A percentile compares a stretch with the other conserved stretches of the same genome.
Conservation (phyloP, 1,140 invertebrate species). For the Apis cerana region DNA sequence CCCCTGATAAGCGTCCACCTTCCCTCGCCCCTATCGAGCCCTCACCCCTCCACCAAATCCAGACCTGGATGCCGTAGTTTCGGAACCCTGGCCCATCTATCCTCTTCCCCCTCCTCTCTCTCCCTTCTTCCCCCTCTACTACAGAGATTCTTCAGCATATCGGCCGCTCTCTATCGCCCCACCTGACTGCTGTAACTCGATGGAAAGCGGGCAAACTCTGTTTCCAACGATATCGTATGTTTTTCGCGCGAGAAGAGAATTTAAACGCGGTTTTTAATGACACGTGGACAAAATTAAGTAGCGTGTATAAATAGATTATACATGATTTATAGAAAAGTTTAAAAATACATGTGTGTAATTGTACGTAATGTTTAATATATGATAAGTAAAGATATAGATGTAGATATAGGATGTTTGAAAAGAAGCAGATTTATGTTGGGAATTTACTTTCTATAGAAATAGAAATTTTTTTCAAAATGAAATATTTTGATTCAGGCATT, state of each 20-base stretch:
- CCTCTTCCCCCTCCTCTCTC: background rate
- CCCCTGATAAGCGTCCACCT: constrained; percentile 63
- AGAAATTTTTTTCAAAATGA: no score
- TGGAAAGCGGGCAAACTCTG: constrained; percentile 8
- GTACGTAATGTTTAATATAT: no score
- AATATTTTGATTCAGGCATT: no score
- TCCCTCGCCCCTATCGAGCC: constrained; percentile 25
- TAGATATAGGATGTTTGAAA: no score
- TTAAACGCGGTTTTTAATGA: constrained; percentile 6
- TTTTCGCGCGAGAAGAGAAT: background rate
- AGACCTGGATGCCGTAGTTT: constrained; percentile 12
- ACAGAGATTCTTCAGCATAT: constrained; percentile 14
- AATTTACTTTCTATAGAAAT: no score
- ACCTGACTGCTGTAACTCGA: background rate
- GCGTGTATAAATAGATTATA: no score
- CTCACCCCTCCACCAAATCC: constrained; percentile 1
- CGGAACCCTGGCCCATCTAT: background rate
- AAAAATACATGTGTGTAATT: background rate
- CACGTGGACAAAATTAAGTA: background rate
- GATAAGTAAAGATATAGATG: no score
- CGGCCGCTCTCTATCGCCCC: background rate
- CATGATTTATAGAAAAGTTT: no score
- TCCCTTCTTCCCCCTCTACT: background rate
- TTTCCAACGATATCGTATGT: constrained; percentile 19
- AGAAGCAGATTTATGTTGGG: no score